Conservation (phyloP, 2,888 invertebrate genomes). For the Chouioia cunea region DNA sequence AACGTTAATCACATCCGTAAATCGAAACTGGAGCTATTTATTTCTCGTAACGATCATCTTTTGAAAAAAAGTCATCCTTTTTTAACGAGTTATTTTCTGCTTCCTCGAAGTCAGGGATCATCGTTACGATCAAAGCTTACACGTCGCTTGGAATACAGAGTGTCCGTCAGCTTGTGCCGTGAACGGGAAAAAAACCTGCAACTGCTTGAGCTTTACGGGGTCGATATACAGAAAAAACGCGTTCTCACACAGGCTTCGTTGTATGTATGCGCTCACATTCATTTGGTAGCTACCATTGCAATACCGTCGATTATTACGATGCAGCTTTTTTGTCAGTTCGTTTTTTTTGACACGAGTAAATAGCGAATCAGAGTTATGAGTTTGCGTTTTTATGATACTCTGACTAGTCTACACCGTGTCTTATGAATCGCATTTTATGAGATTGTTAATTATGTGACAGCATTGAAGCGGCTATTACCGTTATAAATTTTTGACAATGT, state of each 20-base stretch:
- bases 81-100: background rate
- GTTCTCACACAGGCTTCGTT: too few species aligned
- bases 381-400: too few species aligned
- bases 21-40: slow-evolving; percentile 21
- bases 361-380: background rate
- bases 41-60: slow-evolving; percentile 1
- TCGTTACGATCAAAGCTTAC: slow-evolving; percentile 24
- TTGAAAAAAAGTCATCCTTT: background rate
- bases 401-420: too few species aligned
- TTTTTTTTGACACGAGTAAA: background rate
- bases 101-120: slow-evolving; percentile 32
- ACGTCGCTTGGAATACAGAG: slow-evolving; percentile 31
- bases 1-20: slow-evolving; percentile 23
- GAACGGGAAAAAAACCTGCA: background rate
- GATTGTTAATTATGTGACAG: too few species aligned
- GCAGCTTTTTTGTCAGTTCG: background rate
- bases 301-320: background rate
- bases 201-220: slow-evolving; percentile 11
- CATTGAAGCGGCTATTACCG: too few species aligned
- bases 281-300: background rate
- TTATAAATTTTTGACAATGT: too few species aligned
- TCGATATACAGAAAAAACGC: slow-evolving; percentile 2
- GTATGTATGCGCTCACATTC: background rate
- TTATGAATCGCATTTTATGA: too few species aligned
- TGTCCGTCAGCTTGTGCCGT: slow-evolving; percentile 20